A percentile compares a stretch with the other conserved stretches of the same genome.
Evolutionary conservation across 1,140 invertebrate genomes (phyloP).

Genomic region (Caenorhabditis brenneri): DNA sequence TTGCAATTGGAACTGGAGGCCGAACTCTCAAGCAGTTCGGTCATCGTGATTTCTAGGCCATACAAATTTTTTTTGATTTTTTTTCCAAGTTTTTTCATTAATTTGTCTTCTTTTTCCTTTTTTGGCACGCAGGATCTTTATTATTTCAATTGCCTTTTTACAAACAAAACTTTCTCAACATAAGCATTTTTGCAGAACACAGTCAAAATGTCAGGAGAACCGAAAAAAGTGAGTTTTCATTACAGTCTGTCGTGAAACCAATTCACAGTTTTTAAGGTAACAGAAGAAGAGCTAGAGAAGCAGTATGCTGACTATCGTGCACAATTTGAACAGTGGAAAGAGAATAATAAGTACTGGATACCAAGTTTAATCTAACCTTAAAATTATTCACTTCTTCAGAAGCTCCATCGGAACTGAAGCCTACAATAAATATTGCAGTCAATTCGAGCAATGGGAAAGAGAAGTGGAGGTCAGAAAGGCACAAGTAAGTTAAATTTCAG

Average conservation of each 20-base stretch:
- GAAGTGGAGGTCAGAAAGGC: conserved; percentile 57
- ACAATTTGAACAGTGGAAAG: conserved; percentile 67
- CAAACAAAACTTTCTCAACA: neutral
- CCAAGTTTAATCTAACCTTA: neutral
- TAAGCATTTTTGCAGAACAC: neutral
- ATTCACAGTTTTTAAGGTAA: neutral
- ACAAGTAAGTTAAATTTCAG: neutral
- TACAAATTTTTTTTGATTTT: neutral
- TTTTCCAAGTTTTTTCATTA: neutral
- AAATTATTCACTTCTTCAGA: conserved; percentile 52
- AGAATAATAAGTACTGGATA: conserved; percentile 58
- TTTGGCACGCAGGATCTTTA: neutral
- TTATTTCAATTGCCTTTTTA: neutral
- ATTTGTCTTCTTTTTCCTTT: neutral
- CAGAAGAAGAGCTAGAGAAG: conserved; percentile 66
- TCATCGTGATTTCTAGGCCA: neutral
- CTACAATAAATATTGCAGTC: conserved; percentile 63
- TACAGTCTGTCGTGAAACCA: no score
- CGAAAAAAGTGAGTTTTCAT: conserved; percentile 10
- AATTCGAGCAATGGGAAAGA: conserved; percentile 64
- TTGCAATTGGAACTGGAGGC: neutral
- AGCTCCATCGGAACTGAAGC: conserved; percentile 62
- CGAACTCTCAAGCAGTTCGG: neutral
- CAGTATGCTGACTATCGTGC: conserved; percentile 65
- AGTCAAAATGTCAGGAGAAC: neutral